Evolutionary conservation across 2,888 invertebrate species (phyloP).

Genomic region (Urechis unicinctus): DNA sequence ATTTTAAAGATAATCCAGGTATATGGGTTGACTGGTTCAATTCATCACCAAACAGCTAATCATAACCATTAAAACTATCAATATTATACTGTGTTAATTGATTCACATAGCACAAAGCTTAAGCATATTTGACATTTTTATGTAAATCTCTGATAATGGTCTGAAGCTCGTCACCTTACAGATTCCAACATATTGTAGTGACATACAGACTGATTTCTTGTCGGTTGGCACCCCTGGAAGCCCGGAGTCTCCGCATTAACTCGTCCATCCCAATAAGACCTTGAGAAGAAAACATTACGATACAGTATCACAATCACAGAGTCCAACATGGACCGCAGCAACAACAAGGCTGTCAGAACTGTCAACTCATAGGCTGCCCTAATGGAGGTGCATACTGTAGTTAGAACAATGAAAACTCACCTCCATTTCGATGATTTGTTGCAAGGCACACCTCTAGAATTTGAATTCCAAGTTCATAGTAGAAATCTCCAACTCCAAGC

Average conservation of each 20-base stretch:
- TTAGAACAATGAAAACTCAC: slow-evolving; percentile 47
- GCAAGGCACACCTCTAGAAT: slow-evolving; percentile 96
- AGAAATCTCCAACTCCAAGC: slow-evolving; percentile 97
- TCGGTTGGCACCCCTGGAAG: slow-evolving; percentile 33
- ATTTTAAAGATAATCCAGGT: too few species aligned
- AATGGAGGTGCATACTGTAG: background rate
- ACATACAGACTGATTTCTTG: slow-evolving; percentile 21
- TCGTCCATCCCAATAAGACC: slow-evolving; percentile 59
- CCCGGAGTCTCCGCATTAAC: slow-evolving; percentile 46
- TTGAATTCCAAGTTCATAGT: slow-evolving; percentile 95
- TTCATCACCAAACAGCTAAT: too few species aligned
- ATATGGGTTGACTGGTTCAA: too few species aligned
- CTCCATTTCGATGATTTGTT: slow-evolving; percentile 87
- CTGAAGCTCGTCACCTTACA: background rate
- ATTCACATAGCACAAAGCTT: too few species aligned
- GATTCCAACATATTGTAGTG: background rate
- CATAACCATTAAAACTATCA: too few species aligned
- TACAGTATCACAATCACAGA: background rate
- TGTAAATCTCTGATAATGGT: too few species aligned
- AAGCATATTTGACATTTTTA: too few species aligned
- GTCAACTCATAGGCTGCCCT: too few species aligned
- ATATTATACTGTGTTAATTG: too few species aligned
- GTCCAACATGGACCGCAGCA: too few species aligned
- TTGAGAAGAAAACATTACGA: slow-evolving; percentile 3
- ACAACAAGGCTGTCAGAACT: too few species aligned